Percentiles rank a stretch among this genome's conserved stretches.
Evolutionary conservation across 2,888 invertebrate genomes (phyloP).

Genomic region (Leptopilina myrica): DNA sequence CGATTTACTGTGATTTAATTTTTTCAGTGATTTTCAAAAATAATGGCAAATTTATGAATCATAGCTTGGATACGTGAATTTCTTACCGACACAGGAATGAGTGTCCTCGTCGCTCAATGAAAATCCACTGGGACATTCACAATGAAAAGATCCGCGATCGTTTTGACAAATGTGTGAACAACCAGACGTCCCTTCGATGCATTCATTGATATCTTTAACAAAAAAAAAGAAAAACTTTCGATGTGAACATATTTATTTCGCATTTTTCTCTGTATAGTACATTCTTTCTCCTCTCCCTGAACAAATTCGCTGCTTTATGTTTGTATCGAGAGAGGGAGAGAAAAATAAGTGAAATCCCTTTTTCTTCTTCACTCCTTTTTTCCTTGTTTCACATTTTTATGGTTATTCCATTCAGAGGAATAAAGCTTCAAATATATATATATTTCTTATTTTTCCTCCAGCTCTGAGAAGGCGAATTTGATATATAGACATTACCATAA

Average conservation of each 20-base stretch:
- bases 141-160: slow-evolving; percentile 79
- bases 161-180: slow-evolving; percentile 80
- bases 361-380: neutral
- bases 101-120: slow-evolving; percentile 76
- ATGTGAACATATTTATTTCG: slow-evolving; percentile 38
- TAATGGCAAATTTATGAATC: no score
- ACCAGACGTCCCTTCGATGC: slow-evolving; percentile 78
- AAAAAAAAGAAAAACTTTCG: slow-evolving; percentile 40
- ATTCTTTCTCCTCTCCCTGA: slow-evolving; percentile 21
- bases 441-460: slow-evolving; percentile 7
- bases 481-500: slow-evolving; percentile 13
- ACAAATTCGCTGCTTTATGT: slow-evolving; percentile 32
- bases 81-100: slow-evolving; percentile 78
- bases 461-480: neutral
- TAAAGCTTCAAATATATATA: neutral
- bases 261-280: neutral
- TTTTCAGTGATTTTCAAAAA: no score
- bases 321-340: neutral
- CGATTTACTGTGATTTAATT: no score
- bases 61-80: neutral
- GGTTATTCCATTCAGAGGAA: slow-evolving; percentile 15
- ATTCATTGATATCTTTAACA: slow-evolving; percentile 79
- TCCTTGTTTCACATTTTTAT: slow-evolving; percentile 15
- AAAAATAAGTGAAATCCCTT: slow-evolving; percentile 2
- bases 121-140: slow-evolving; percentile 79